Percentiles rank a stretch among this genome's conserved stretches.
Conservation (phyloP, 2,797 vertebrate genomes). For the Psittacula echo region DNA sequence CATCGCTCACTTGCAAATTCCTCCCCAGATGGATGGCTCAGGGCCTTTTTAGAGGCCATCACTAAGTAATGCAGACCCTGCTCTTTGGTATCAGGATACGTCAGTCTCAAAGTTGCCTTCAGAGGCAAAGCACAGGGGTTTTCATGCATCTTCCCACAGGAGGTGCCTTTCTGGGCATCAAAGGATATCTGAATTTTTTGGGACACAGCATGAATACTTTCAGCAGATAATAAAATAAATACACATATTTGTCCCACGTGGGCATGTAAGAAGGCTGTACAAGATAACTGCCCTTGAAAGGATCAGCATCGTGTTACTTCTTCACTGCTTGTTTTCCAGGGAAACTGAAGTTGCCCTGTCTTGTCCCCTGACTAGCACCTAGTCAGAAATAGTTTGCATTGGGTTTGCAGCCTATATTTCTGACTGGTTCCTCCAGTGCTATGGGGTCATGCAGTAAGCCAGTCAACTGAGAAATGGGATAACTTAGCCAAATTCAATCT, state of each 20-base stretch:
- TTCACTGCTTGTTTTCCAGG: not conserved
- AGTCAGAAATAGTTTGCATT: not conserved
- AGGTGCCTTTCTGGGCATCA: not conserved
- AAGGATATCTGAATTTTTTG: conserved; percentile 4
- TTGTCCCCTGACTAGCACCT: not conserved
- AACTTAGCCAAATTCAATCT: not conserved
- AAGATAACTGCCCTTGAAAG: not conserved
- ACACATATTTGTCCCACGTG: not conserved
- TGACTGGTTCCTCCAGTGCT: not conserved
- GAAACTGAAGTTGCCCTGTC: not conserved
- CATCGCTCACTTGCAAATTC: not conserved
- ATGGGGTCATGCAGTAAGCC: fast-evolving
- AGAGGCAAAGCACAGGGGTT: not conserved
- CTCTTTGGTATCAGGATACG: not conserved
- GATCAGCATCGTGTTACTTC: not conserved
- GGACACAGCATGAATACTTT: not conserved
- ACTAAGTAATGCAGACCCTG: not conserved
- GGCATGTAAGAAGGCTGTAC: not conserved
- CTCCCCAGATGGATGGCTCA: not conserved
- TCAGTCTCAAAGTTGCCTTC: not conserved
- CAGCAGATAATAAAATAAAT: not conserved
- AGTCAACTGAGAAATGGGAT: not conserved
- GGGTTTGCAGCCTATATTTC: not conserved
- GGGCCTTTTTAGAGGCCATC: not conserved
- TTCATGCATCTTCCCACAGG: not conserved